Base-by-base conservation (phyloP, 37 sponge, comb jelly and placozoan genomes). In the Axinella damicornis region DNA sequence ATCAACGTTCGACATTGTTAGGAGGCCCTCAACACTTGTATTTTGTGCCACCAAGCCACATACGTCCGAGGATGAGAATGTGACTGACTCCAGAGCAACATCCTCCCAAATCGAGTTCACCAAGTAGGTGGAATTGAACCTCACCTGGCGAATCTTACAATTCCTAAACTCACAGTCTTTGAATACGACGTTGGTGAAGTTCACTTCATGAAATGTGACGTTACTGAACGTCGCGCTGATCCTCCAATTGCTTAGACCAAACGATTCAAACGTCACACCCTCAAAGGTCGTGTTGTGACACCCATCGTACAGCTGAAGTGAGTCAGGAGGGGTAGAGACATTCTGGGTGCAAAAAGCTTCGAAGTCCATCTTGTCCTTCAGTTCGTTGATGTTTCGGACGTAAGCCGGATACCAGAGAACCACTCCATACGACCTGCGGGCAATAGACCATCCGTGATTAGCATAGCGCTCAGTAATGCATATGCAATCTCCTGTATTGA, bases 381-480 rank as follows among this genome's bases (percentile, higher is more conserved):
- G 37, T 41, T 16, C 52, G 14, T 27, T 77, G 41, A 86, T n/a
- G 33, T 82, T 41, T 25, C 82, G 82, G 15, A 92, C 80, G 54
- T 92, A 92, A 14, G 92, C 66, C n/a, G 92, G 92, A 55, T 75
- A 92, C 92, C 92, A 92, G 30, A 92, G 64, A 15, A 85, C 65
- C 2, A 88, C 73, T 19, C 92, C 92, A 68, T 88, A 92, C 2
- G 85, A 63, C 38, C 92, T 91, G 83, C 11, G 27, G 5, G 62
- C 5, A 5, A 27, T 61, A 27, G n/a, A n/a, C n/a, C n/a, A n/a
- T n/a, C n/a, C n/a, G n/a, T n/a, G n/a, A n/a, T n/a, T n/a, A n/a
- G n/a, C n/a, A n/a, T n/a, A n/a, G n/a, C n/a, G n/a, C n/a, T n/a
- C n/a, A n/a, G n/a, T n/a, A n/a, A n/a, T n/a, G n/a, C n/a, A n/a